Percentiles rank a stretch among this genome's conserved stretches.
Conservation (phyloP, 2,888 invertebrate genomes). For the Euplagia quadripunctaria region DNA sequence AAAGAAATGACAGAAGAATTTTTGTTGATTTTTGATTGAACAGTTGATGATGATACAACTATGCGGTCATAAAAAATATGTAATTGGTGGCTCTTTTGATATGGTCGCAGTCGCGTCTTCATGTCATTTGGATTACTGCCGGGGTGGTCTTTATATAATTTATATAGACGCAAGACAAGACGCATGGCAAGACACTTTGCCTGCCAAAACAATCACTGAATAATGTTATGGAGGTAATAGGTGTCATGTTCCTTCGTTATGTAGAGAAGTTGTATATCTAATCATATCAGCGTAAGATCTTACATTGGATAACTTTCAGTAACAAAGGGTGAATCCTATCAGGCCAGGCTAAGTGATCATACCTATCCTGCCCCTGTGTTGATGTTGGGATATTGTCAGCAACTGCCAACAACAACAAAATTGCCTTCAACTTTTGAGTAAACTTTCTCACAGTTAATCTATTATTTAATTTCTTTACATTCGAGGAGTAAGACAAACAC, state of each 20-base stretch:
- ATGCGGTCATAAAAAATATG: background rate
- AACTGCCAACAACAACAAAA: too few species aligned
- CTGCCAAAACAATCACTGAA: too few species aligned
- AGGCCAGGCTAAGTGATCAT: too few species aligned
- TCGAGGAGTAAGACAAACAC: background rate
- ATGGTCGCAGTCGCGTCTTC: background rate
- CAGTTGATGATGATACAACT: conserved; percentile 8
- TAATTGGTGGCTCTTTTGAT: background rate
- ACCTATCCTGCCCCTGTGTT: too few species aligned
- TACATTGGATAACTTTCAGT: too few species aligned
- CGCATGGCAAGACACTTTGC: too few species aligned
- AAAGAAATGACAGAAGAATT: conserved; percentile 19
- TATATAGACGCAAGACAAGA: background rate
- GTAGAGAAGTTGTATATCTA: too few species aligned
- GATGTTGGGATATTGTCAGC: too few species aligned
- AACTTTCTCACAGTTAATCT: background rate
- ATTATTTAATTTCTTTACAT: background rate
- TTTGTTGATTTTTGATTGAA: conserved; percentile 18
- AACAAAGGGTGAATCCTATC: too few species aligned
- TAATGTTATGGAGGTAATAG: too few species aligned
- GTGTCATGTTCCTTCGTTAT: too few species aligned
- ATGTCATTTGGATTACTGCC: background rate
- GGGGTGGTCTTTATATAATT: background rate
- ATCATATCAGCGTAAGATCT: too few species aligned
- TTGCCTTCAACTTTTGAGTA: background rate